Evolutionary conservation across 2,797 vertebrate genomes (phyloP).

Genomic region (Dallia pectoralis): DNA sequence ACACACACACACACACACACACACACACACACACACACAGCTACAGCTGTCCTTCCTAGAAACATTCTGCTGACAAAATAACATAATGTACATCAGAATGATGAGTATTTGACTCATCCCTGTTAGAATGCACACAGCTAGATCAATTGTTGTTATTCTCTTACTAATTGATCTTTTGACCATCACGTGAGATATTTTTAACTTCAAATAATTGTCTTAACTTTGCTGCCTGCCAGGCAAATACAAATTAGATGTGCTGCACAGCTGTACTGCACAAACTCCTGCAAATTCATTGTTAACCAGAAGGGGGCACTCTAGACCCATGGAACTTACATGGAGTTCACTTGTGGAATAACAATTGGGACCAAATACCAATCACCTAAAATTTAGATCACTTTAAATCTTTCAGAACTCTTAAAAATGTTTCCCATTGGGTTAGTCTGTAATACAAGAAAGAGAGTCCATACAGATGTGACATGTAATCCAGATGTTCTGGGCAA

Average conservation of each 20-base stretch:
- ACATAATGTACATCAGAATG: background rate
- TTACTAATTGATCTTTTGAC: too few species aligned
- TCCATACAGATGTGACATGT: background rate
- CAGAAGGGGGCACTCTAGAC: constrained; percentile 51
- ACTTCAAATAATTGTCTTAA: background rate
- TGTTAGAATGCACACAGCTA: background rate
- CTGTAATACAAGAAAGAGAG: background rate
- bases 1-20: too few species aligned
- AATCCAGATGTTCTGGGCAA: background rate
- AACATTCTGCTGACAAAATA: background rate
- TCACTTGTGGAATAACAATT: background rate
- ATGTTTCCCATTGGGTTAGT: background rate
- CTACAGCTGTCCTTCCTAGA: background rate
- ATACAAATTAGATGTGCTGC: background rate
- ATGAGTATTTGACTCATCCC: too few species aligned
- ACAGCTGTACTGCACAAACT: background rate
- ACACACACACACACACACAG: too few species aligned
- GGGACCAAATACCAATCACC: background rate
- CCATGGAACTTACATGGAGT: constrained; percentile 14
- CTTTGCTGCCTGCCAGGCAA: background rate
- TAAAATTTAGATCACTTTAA: background rate
- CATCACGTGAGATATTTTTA: too few species aligned
- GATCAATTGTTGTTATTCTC: too few species aligned
- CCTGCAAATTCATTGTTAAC: constrained; percentile 15
- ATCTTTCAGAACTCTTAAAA: background rate